Conservation (phyloP, 2,888 invertebrate species). For the Acholoe squamosa region DNA sequence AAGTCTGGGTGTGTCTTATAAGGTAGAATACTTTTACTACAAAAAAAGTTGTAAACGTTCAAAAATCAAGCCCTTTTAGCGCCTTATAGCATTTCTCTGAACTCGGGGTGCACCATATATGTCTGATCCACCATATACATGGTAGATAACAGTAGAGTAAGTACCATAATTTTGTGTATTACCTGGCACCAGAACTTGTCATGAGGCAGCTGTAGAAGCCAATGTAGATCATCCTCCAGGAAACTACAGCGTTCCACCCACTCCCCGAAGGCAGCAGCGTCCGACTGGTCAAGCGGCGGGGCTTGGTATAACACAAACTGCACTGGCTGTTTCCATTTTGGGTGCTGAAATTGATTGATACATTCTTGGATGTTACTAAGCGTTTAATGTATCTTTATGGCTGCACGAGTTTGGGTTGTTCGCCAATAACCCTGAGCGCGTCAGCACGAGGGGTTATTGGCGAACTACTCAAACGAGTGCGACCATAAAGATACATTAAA, state of each 20-base stretch:
- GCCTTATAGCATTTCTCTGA: too few species aligned
- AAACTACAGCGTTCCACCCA: constrained; percentile 88
- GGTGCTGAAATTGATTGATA: constrained; percentile 83
- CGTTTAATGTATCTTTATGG: too few species aligned
- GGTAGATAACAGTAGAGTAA: too few species aligned
- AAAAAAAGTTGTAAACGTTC: too few species aligned
- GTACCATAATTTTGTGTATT: too few species aligned
- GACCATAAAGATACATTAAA: too few species aligned
- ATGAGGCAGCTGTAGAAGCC: constrained; percentile 88
- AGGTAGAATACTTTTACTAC: too few species aligned
- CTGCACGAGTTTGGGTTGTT: neutral
- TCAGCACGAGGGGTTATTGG: neutral
- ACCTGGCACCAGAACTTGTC: constrained; percentile 86
- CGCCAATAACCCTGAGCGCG: neutral
- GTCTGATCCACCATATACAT: too few species aligned
- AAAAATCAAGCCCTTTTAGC: too few species aligned
- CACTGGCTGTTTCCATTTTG: constrained; percentile 86
- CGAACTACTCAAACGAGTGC: neutral
- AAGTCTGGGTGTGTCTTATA: too few species aligned
- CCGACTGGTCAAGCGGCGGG: constrained; percentile 74
- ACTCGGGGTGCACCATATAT: too few species aligned
- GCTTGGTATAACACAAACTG: constrained; percentile 86
- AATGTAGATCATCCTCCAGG: constrained; percentile 88
- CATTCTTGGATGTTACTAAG: neutral
- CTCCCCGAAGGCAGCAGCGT: constrained; percentile 84